Evolutionary conservation across 1,140 invertebrate genomes (phyloP), one percentile per base, ranked within the genome.

Genomic region (Drosophila sp.): DNA sequence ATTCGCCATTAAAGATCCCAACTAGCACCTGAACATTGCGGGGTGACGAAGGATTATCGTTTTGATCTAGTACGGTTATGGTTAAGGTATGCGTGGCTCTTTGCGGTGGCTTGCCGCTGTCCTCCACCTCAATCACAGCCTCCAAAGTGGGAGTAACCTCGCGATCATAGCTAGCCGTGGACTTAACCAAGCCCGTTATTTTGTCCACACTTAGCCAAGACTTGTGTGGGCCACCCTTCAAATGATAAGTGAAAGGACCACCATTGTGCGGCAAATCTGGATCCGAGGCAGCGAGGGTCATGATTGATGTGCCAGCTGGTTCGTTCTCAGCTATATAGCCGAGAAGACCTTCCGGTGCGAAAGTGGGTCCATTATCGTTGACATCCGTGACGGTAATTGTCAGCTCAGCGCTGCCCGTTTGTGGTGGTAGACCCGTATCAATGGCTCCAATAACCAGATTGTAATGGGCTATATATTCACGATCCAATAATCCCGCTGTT

Each of bases 341-440:
- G 32, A 95, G 92, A 7, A 96, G 93, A 40, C 95, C 94, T 0
- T 94, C 92, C 0, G 95, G 92, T 62, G 96, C 95, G 83, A 99
- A 98, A 4, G 95, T 92, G 0, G 98, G 98, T 0, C 96, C 97
- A 91, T 99, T 99, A 79, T 99, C 98, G 91, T 99, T 99, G 6
- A 98, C 94, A 92, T 99, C 98, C 8, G 94, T 93, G 1, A 99
- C 75, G 1, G 93, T 90, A 17, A 92, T 91, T 83, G 94, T 95
- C 0, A 98, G 95, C 1, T 94, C 95, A 1, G 97, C 94, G 3
- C 96, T 97, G 11, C 98, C 98, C 1, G 97, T 98, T 93, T 98
- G 96, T 0, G 97, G 96, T 0, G 97, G 97, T 3, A 94, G 92
- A 1, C 97, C 97, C 29, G 95, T 97, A 91, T 99, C 98, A 60